Evolutionary conservation across 2,113 vertebrate genomes (phyloP).

Genomic region (Pristiophorus japonicus): DNA sequence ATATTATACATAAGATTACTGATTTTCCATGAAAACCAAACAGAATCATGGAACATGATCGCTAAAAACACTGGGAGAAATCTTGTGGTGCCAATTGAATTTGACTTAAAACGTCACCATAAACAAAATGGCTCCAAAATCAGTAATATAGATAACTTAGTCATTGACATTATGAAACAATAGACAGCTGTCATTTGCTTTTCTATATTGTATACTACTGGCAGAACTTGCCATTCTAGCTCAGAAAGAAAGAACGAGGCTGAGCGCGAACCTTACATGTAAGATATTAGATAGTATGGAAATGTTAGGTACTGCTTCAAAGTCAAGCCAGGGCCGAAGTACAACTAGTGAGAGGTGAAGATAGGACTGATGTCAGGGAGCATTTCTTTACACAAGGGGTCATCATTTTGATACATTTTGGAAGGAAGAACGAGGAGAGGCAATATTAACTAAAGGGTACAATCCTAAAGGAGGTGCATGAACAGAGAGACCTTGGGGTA

Average conservation of each 20-base stretch:
- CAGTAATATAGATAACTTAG: neutral
- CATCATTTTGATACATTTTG: no score
- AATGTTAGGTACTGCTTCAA: neutral
- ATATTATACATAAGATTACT: neutral
- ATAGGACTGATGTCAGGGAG: no score
- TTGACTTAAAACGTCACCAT: neutral
- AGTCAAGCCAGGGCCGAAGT: neutral
- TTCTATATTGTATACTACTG: neutral
- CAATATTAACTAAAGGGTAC: no score
- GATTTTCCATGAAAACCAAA: neutral
- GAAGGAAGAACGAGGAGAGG: no score
- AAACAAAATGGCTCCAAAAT: neutral
- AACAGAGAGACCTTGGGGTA: no score
- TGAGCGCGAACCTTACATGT: neutral
- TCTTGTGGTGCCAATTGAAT: neutral
- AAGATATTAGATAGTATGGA: neutral
- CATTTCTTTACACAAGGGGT: neutral
- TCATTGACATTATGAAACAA: neutral
- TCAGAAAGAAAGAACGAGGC: neutral
- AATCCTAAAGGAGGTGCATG: no score
- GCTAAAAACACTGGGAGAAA: neutral
- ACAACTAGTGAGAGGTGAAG: neutral
- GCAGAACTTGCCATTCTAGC: neutral
- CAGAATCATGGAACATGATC: neutral
- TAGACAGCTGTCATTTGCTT: neutral